Percentiles rank a stretch among this genome's conserved stretches.
These are phyloP conservation scores for Herpailurus yagouaroundi DNA, from an alignment of 2,113 vertebrate genomes.

Conservation along the genomic window DNA sequence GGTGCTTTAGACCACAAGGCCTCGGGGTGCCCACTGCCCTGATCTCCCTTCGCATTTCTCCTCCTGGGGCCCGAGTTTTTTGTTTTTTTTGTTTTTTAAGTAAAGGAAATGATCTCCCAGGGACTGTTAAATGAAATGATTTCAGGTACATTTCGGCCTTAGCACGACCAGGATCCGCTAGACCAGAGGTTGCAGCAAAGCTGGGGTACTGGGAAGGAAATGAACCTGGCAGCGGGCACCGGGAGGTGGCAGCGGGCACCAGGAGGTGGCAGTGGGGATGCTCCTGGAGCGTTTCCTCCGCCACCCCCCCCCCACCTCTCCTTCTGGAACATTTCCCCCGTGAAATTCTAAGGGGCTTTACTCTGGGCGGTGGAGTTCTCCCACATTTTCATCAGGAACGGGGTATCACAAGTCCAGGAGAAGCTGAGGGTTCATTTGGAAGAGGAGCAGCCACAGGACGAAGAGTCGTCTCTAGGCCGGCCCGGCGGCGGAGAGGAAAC, in stretches of 20 bases:
- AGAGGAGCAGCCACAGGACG: not conserved
- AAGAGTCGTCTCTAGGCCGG: not conserved
- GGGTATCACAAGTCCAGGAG: not conserved
- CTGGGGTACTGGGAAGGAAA: not conserved
- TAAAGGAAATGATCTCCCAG: not conserved
- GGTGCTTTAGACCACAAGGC: not conserved
- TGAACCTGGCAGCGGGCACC: rapidly evolving
- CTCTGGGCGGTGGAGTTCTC: not conserved
- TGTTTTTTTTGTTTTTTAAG: not conserved
- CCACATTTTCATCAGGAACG: not conserved
- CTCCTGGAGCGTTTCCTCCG: not conserved
- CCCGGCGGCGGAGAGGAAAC: not conserved
- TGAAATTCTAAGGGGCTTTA: not conserved
- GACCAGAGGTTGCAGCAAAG: rapidly evolving
- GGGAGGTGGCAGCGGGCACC: too few relatives aligned
- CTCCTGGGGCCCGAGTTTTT: rapidly evolving
- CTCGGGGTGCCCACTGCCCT: rapidly evolving
- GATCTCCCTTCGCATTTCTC: rapidly evolving
- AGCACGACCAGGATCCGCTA: rapidly evolving
- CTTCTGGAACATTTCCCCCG: not conserved
- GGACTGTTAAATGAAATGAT: not conserved
- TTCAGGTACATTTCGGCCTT: not conserved
- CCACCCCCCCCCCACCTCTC: not conserved
- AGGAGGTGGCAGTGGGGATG: rapidly evolving
- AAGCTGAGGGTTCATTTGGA: not conserved